Evolutionary conservation across 2,797 vertebrate genomes (phyloP).

Genomic region (Calcarius lapponicus): DNA sequence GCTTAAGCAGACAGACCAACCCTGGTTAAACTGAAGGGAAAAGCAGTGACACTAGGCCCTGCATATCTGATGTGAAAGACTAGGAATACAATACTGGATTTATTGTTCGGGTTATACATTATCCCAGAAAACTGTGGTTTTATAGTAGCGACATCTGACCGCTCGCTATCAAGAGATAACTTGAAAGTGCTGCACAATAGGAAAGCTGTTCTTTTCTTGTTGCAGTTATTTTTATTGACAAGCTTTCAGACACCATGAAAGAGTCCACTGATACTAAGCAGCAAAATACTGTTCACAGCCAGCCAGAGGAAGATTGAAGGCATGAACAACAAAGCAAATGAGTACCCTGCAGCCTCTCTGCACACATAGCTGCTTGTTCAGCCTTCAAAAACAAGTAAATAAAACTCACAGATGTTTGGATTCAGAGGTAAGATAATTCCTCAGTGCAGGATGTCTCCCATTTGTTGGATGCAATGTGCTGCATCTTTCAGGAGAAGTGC

Average conservation of each 20-base stretch:
- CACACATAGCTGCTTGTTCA: neutral
- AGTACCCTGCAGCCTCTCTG: neutral
- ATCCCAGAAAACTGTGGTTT: slow-evolving; percentile 44
- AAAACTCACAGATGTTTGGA: neutral
- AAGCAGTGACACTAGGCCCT: slow-evolving; percentile 1
- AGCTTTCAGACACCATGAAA: slow-evolving; percentile 36
- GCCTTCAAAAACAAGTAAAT: neutral
- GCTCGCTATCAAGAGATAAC: slow-evolving; percentile 39
- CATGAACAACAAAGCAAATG: neutral
- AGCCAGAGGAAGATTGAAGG: neutral
- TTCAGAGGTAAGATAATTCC: neutral
- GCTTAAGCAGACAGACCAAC: slow-evolving; percentile 61
- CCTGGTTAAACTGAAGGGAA: slow-evolving; percentile 38
- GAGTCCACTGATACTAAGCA: neutral
- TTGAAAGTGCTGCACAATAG: slow-evolving; percentile 28
- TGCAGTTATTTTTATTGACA: slow-evolving; percentile 67
- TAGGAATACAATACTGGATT: slow-evolving; percentile 13
- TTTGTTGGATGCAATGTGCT: neutral
- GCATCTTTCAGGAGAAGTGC: neutral
- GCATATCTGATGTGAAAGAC: slow-evolving; percentile 55
- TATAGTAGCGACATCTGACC: slow-evolving; percentile 53
- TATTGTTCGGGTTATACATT: slow-evolving; percentile 59
- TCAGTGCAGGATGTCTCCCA: neutral
- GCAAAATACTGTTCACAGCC: neutral
- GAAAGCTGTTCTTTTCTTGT: slow-evolving; percentile 50